Base-by-base conservation (phyloP, 2,888 invertebrate genomes). In the Stenchaetothrips biformis region DNA sequence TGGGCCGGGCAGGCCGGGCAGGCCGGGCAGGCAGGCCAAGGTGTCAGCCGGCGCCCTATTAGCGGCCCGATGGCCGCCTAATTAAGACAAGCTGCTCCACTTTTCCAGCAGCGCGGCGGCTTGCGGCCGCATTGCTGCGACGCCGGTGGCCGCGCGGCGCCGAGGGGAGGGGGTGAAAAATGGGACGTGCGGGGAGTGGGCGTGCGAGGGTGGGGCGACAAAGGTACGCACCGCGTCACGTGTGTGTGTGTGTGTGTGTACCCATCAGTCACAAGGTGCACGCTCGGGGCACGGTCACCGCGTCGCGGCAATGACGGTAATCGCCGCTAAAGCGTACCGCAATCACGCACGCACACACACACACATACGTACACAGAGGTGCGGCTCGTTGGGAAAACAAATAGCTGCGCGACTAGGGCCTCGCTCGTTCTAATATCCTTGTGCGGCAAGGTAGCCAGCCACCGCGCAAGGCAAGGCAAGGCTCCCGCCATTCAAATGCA, bases 81-180 rank as follows among this genome's bases (percentile, higher is more conserved):
- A 74, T 74, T 74, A 74, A 74, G 67, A n/a, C 67, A 21, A 74
- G 67, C 25, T 25, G 67, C 67, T 11, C 67, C 67, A 74, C 21
- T 74, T 74, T 74, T 11, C 21, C 67, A 18, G 18, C 2, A 16
- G 13, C 18, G 59, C 18, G 13, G 16, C 18, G 59, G 59, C 4
- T 59, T 18, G 13, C 59, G 59, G 13, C 59, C 6, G 4, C 13
- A 59, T 18, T 18, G 13, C 67, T 11, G 25, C 67, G 21, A n/a
- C 9, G 67, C 67, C 25, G 67, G 67, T 2, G 67, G 67, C 67
- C 21, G 67, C 21, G 67, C 7, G 25, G 67, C n/a, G 67, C 53
- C 53, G 37, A 4, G 37, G 37, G 37, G 37, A 37, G 4, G 37
- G 37, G 37, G 37, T 37, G 37, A 37, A 37, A 37, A 37, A 37